Conservation (phyloP, 2,797 vertebrate species). For the Macropus fuliginosus region DNA sequence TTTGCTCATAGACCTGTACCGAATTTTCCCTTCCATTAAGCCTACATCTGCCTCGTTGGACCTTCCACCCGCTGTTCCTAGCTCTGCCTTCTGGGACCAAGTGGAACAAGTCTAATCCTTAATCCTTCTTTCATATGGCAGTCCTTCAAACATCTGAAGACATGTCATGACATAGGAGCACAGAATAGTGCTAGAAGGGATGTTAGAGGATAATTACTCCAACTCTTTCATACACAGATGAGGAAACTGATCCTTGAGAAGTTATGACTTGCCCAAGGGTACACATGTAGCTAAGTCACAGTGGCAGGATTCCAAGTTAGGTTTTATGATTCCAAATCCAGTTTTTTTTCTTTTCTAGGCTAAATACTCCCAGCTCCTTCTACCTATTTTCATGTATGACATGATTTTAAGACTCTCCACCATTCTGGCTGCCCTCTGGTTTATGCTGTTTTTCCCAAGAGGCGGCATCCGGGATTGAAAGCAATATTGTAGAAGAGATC, state of each 20-base stretch:
- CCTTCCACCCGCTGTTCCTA: background rate
- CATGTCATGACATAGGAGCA: background rate
- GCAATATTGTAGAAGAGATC: background rate
- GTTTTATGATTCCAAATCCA: background rate
- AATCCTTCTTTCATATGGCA: background rate
- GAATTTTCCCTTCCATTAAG: background rate
- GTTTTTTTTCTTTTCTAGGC: background rate
- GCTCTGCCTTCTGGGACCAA: background rate
- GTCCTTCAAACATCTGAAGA: background rate
- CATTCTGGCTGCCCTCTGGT: background rate
- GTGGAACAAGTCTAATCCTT: background rate
- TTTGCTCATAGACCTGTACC: background rate
- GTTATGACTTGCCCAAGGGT: background rate
- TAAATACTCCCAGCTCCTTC: background rate
- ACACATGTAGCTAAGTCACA: background rate
- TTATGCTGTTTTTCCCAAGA: background rate
- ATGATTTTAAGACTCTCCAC: background rate
- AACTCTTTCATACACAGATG: background rate
- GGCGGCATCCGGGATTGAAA: background rate
- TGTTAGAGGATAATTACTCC: background rate
- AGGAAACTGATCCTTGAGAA: background rate
- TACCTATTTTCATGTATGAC: background rate
- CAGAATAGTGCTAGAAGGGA: background rate
- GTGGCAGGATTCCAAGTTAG: background rate
- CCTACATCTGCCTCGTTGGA: background rate